Base-by-base conservation (phyloP, 1,140 invertebrate species). In the Riptortus pedestris region DNA sequence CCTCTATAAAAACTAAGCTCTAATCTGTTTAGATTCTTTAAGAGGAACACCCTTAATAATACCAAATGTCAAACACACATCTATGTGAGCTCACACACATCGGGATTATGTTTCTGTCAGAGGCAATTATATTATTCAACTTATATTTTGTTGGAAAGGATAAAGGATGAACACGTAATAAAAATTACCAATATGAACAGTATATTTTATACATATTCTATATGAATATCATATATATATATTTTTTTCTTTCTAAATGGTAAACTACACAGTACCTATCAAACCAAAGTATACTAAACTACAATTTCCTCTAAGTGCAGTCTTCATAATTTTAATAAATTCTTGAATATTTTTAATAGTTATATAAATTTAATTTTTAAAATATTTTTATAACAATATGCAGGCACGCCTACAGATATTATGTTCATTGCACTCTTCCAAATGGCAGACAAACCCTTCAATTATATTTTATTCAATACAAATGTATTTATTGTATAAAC, bases 251-350 rank as follows among this genome's bases (percentile, higher is more conserved):
- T 9, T 47, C 45, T 47, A 47, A n/a, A 5, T 22, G 45, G 16
- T 20, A 20, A 47, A 47, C 45, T 47, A 47, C 22, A 47, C 18
- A 47, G 22, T 47, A 47, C 22, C 45, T 47, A 47, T 20, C 45
- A 47, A 22, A 47, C n/a, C 18, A 20, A 47, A 47, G n/a, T 47
- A 20, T 22, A 47, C 45, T 47, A 47, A 2, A 47, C 45, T 47
- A 3, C 22, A 47, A 1, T 47, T 22, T 47, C 22, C 45, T n/a
- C 45, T 57, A 59, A 59, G 57, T 59, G 57, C 57, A 59, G 57
- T 59, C 57, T 59, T 59, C 27, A 18, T 59, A n/a, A 59, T 59
- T 59, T 59, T 59, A 59, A 47, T 47, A 47, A 47, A 47, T 47
- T 47, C 45, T 47, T 47, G 45, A 20, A 47, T 47, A 47, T 47